Percentiles rank a stretch among this genome's conserved stretches.
Conservation (phyloP, 2,888 invertebrate species). For the Macrosoma leucophasiata region DNA sequence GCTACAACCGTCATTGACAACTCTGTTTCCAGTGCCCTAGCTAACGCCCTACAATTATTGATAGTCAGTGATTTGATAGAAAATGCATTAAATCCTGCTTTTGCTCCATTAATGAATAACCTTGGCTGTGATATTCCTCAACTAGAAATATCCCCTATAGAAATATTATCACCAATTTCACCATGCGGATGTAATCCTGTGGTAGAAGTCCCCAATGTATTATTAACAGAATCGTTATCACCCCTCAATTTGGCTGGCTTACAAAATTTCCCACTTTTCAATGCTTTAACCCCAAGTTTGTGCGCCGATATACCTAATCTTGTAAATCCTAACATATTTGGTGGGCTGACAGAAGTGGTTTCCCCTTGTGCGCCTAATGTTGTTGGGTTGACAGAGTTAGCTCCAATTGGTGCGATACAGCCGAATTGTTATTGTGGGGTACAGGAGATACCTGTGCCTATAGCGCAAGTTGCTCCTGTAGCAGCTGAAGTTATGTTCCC, state of each 20-base stretch:
- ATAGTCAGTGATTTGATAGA: slow-evolving; percentile 49
- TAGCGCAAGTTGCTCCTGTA: slow-evolving; percentile 19
- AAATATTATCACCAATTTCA: slow-evolving; percentile 2
- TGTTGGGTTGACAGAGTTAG: no score
- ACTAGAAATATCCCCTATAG: slow-evolving; percentile 4
- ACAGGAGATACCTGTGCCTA: slow-evolving; percentile 14
- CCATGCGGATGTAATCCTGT: no score
- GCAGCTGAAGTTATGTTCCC: slow-evolving; percentile 37
- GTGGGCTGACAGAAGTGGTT: slow-evolving; percentile 15
- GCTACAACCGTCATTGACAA: slow-evolving; percentile 45
- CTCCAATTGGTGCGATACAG: slow-evolving; percentile 8
- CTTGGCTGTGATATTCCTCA: slow-evolving; percentile 10
- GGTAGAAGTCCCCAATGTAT: no score
- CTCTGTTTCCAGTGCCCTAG: slow-evolving; percentile 44
- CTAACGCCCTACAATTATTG: slow-evolving; percentile 48
- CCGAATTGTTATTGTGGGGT: slow-evolving; percentile 23
- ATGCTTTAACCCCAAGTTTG: slow-evolving; percentile 1
- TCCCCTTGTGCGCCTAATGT: slow-evolving; percentile 1
- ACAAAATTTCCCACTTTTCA: no score
- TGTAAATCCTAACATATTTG: slow-evolving; percentile 12
- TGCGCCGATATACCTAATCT: not conserved
- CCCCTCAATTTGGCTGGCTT: no score
- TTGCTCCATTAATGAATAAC: slow-evolving; percentile 15
- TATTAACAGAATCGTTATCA: no score
- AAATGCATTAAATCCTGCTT: slow-evolving; percentile 18